Conservation (phyloP, 2,888 invertebrate species). For the Acholoe squamosa region DNA sequence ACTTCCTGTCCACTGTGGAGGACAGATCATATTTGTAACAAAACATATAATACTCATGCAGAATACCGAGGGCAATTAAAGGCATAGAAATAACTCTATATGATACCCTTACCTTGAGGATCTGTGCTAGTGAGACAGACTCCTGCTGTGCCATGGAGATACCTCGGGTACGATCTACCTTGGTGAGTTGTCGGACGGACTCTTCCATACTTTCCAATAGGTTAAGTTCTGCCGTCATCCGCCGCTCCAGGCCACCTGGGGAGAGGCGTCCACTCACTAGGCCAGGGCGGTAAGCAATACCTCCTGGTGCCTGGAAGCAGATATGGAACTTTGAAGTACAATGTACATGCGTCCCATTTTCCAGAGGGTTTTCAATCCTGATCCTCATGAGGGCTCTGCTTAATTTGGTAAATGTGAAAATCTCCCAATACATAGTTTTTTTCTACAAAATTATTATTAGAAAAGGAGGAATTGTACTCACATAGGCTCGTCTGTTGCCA, state of each 20-base stretch:
- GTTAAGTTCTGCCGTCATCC: conserved; percentile 87
- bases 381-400: too few species aligned
- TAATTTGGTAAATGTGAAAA: not conserved
- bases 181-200: conserved; percentile 85
- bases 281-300: not conserved
- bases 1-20: too few species aligned
- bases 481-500: conserved; percentile 34
- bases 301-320: conserved; percentile 34
- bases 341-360: too few species aligned
- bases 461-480: not conserved
- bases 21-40: too few species aligned
- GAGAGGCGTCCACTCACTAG: conserved; percentile 85
- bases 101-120: conserved; percentile 78
- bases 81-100: too few species aligned
- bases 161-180: conserved; percentile 85
- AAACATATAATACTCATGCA: too few species aligned
- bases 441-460: too few species aligned
- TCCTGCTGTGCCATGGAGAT: conserved; percentile 83
- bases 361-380: too few species aligned
- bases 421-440: too few species aligned
- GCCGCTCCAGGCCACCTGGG: conserved; percentile 86
- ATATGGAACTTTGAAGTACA: not conserved
- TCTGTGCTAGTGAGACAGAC: conserved; percentile 82
- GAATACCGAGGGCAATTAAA: too few species aligned
- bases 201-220: conserved; percentile 87